Percentiles rank a stretch among this genome's conserved stretches.
Evolutionary conservation across 2,888 invertebrate genomes (phyloP).

Genomic region (Ophion costatus): DNA sequence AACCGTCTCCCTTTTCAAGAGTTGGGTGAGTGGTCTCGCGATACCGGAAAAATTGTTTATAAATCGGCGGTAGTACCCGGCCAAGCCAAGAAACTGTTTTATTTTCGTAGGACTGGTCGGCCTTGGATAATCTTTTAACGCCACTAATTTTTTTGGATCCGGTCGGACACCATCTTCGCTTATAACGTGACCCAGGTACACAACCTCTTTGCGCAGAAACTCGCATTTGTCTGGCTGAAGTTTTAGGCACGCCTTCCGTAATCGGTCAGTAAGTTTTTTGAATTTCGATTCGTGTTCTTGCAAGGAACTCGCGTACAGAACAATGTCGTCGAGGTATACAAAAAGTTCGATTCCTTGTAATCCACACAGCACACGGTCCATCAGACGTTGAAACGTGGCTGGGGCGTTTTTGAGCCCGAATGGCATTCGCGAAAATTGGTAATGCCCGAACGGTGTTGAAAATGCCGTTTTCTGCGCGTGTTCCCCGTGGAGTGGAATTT

Average conservation of each 20-base stretch:
- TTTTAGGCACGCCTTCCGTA: background rate
- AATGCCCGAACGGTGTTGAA: slow-evolving; percentile 33
- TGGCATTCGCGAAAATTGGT: slow-evolving; percentile 6
- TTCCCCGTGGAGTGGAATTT: slow-evolving; percentile 11
- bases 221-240: slow-evolving; percentile 40
- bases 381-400: slow-evolving; percentile 31
- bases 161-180: slow-evolving; percentile 6
- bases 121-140: slow-evolving; percentile 11
- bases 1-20: slow-evolving; percentile 33
- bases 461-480: slow-evolving; percentile 40
- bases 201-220: slow-evolving; percentile 30
- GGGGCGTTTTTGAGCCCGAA: no score
- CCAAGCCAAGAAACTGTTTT: slow-evolving; percentile 44
- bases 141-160: slow-evolving; percentile 24
- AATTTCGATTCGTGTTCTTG: slow-evolving; percentile 3
- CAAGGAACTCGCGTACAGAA: slow-evolving; percentile 40
- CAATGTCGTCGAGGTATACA: slow-evolving; percentile 73
- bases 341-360: slow-evolving; percentile 50
- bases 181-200: slow-evolving; percentile 35
- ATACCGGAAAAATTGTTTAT: slow-evolving; percentile 69
- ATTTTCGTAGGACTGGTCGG: slow-evolving; percentile 27
- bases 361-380: slow-evolving; percentile 36
- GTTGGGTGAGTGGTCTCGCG: slow-evolving; percentile 48
- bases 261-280: no score
- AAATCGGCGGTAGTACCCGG: slow-evolving; percentile 77